These are phyloP conservation scores for Erebia aethiops DNA, from an alignment of 2,888 invertebrate genomes.

Conservation along the genomic window DNA sequence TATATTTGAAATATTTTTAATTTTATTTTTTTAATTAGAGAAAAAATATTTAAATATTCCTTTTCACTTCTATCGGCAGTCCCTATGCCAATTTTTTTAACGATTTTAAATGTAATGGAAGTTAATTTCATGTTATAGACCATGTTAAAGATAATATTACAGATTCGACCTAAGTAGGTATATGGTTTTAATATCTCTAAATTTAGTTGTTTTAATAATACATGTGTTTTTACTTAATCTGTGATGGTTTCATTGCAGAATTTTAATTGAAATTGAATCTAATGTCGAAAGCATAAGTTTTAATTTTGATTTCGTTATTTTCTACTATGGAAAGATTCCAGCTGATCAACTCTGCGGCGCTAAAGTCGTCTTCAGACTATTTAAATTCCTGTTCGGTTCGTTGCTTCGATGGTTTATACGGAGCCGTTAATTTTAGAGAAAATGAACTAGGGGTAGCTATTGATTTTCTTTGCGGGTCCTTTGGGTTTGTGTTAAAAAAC, in stretches of 20 bases:
- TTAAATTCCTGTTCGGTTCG: slow-evolving; percentile 82
- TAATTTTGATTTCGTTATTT: slow-evolving; percentile 28
- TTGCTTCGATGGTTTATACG: slow-evolving; percentile 82
- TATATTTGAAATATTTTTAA: too few relatives aligned
- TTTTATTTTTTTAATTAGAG: too few relatives aligned
- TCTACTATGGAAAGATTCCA: slow-evolving; percentile 50
- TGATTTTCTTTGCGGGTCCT: slow-evolving; percentile 55
- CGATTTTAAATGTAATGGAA: too few relatives aligned
- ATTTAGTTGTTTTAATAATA: neutral
- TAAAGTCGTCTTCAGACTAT: slow-evolving; percentile 79
- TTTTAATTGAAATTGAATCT: slow-evolving; percentile 23
- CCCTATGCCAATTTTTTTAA: too few relatives aligned
- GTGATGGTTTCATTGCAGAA: neutral
- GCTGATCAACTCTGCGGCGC: slow-evolving; percentile 58
- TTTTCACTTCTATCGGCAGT: too few relatives aligned
- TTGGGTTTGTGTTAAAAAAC: slow-evolving; percentile 17
- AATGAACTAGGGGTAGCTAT: slow-evolving; percentile 68
- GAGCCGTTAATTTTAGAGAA: slow-evolving; percentile 79
- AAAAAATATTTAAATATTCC: too few relatives aligned
- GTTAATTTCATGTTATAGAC: too few relatives aligned
- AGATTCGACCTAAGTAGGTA: too few relatives aligned
- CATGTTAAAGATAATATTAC: too few relatives aligned
- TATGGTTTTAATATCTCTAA: too few relatives aligned
- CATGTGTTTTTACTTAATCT: neutral
- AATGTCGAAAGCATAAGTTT: slow-evolving; percentile 25